Evolutionary conservation across 2,888 invertebrate species (phyloP).

Genomic region (Cerastis rubricosa): DNA sequence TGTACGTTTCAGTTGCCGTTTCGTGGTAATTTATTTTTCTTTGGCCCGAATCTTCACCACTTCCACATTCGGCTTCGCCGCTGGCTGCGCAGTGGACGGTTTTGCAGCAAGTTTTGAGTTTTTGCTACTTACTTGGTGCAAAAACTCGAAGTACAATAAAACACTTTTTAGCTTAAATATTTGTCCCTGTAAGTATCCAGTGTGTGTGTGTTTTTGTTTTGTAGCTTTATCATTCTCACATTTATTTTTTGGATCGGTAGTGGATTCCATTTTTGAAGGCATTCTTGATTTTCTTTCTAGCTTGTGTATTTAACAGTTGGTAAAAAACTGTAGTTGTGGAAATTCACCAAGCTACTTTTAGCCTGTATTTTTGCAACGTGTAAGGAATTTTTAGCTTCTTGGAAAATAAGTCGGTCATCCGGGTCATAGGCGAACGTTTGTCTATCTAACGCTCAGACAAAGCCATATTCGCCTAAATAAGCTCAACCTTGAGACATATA

Average conservation of each 20-base stretch:
- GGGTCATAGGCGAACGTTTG: neutral
- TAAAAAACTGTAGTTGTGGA: neutral
- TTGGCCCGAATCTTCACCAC: neutral
- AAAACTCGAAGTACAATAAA: neutral
- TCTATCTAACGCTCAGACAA: conserved; percentile 3
- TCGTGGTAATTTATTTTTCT: neutral
- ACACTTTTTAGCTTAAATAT: neutral
- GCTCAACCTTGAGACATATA: conserved; percentile 2
- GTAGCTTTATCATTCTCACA: neutral
- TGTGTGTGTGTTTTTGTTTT: too few relatives aligned
- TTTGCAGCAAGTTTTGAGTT: neutral
- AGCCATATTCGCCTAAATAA: conserved; percentile 1
- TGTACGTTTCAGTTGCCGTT: neutral
- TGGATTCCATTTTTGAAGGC: neutral
- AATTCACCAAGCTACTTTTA: neutral
- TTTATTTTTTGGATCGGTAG: neutral
- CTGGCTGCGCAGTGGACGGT: neutral
- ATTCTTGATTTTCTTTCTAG: neutral
- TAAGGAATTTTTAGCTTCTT: neutral
- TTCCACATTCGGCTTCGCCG: neutral
- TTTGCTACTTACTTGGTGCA: neutral
- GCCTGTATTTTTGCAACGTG: neutral
- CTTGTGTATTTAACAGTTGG: too few relatives aligned
- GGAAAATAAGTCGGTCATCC: neutral
- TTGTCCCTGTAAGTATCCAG: neutral